A percentile compares a stretch with the other conserved stretches of the same genome.
Evolutionary conservation across 92 coral and sea anemone genomes (phyloP).

Genomic region (Zoanthus solanderi): DNA sequence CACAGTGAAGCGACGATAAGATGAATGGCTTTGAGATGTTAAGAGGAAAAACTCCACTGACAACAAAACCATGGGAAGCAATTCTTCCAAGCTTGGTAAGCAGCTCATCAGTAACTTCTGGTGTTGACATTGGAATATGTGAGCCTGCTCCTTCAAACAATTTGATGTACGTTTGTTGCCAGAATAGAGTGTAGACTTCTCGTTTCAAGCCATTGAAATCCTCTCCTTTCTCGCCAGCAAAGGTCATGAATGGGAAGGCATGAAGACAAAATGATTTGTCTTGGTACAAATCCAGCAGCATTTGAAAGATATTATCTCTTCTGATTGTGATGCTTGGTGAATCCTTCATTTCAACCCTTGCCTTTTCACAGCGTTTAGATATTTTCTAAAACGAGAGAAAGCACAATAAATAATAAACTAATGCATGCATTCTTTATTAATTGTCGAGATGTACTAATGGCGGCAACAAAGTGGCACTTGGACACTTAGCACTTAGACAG

Average conservation of each 20-base stretch:
- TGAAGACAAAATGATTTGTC: slow-evolving; percentile 49
- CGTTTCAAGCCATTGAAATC: slow-evolving; percentile 53
- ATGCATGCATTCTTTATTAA: slow-evolving; percentile 2
- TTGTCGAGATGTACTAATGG: slow-evolving; percentile 1
- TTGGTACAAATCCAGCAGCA: slow-evolving; percentile 43
- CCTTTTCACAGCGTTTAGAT: slow-evolving; percentile 43
- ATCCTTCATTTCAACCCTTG: slow-evolving; percentile 42
- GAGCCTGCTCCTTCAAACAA: slow-evolving; percentile 65
- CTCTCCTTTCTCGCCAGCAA: slow-evolving; percentile 42
- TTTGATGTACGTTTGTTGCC: slow-evolving; percentile 47
- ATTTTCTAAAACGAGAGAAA: slow-evolving; percentile 39
- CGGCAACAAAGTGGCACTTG: slow-evolving; percentile 7
- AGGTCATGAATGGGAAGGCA: slow-evolving; percentile 43
- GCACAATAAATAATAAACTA: slow-evolving; percentile 1
- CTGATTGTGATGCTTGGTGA: slow-evolving; percentile 42
- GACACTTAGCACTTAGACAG: slow-evolving; percentile 6
- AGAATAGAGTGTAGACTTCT: slow-evolving; percentile 50
- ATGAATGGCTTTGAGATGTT: slow-evolving; percentile 54
- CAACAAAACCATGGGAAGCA: slow-evolving; percentile 60
- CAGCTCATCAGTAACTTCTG: slow-evolving; percentile 57
- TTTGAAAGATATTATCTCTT: slow-evolving; percentile 37
- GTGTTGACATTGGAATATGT: slow-evolving; percentile 54
- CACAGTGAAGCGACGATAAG: slow-evolving; percentile 40
- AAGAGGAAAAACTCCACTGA: slow-evolving; percentile 58
- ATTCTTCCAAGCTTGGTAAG: slow-evolving; percentile 49